Conservation (phyloP, 2,888 invertebrate species). For the Lycaena phlaeas region DNA sequence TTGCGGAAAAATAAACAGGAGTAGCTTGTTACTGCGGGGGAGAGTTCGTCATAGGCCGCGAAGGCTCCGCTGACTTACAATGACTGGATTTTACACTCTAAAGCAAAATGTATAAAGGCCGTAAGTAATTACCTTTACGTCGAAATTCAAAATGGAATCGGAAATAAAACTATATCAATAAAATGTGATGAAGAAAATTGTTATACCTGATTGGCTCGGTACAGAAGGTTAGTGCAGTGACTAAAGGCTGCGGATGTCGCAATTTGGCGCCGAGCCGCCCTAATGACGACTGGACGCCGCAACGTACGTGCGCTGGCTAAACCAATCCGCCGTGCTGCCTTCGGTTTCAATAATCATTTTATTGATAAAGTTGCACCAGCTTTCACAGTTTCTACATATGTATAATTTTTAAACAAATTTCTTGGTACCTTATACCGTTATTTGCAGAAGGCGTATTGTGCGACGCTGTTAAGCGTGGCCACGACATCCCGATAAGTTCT, state of each 20-base stretch:
- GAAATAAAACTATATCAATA: background rate
- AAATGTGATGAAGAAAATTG: constrained; percentile 15
- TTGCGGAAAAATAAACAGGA: constrained; percentile 68
- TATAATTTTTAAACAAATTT: too few relatives aligned
- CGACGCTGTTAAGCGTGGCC: too few relatives aligned
- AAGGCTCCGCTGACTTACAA: constrained; percentile 6
- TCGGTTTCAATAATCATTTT: constrained; percentile 25
- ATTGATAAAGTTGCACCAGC: constrained; percentile 20
- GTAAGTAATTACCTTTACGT: constrained; percentile 2
- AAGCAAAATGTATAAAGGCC: constrained; percentile 1
- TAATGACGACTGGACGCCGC: constrained; percentile 41
- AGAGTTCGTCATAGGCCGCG: background rate
- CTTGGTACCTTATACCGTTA: too few relatives aligned
- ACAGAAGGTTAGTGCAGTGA: constrained; percentile 19
- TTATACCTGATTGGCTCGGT: constrained; percentile 20
- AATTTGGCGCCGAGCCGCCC: constrained; percentile 55
- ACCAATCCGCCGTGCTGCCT: constrained; percentile 24
- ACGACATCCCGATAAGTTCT: too few relatives aligned
- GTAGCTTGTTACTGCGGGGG: constrained; percentile 49
- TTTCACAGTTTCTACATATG: background rate
- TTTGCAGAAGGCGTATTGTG: too few relatives aligned
- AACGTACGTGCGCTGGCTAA: constrained; percentile 48
- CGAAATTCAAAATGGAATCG: background rate
- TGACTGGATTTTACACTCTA: constrained; percentile 5
- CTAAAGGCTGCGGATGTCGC: constrained; percentile 47